Conservation (phyloP, 1,140 invertebrate genomes). For the Hyles euphorbiae region DNA sequence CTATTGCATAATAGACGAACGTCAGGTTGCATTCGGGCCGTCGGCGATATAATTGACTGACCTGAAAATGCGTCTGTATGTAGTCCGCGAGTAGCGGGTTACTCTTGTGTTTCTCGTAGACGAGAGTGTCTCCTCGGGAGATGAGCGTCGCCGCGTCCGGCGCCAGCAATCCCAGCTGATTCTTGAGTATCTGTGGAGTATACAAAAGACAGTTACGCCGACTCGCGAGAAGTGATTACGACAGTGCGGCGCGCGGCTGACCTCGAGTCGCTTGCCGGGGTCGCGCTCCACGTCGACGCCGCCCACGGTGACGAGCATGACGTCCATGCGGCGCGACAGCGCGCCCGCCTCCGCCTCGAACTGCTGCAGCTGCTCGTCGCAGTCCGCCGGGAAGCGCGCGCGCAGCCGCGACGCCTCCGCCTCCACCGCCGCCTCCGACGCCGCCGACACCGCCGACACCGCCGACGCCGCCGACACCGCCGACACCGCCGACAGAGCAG, state of each 20-base stretch:
- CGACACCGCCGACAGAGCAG: background rate
- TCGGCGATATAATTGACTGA: background rate
- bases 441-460: conserved; percentile 24
- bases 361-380: conserved; percentile 70
- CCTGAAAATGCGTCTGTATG: conserved; percentile 77
- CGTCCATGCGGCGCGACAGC: conserved; percentile 81
- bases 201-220: background rate
- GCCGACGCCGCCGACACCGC: too few relatives aligned
- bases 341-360: conserved; percentile 78
- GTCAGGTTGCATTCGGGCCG: background rate
- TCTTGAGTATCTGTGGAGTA: conserved; percentile 76
- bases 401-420: conserved; percentile 5
- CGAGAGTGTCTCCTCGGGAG: conserved; percentile 85
- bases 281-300: conserved; percentile 80
- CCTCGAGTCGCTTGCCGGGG: conserved; percentile 80
- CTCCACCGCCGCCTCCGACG: conserved; percentile 2
- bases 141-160: conserved; percentile 88
- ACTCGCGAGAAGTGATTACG: background rate
- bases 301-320: conserved; percentile 81
- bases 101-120: conserved; percentile 73
- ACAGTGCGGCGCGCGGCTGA: too few relatives aligned
- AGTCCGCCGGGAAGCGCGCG: conserved; percentile 49
- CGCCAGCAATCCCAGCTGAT: conserved; percentile 80
- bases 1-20: background rate
- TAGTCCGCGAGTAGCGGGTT: conserved; percentile 76